Evolutionary conservation across 2,888 invertebrate genomes (phyloP).

Genomic region (Melitaea athalia): DNA sequence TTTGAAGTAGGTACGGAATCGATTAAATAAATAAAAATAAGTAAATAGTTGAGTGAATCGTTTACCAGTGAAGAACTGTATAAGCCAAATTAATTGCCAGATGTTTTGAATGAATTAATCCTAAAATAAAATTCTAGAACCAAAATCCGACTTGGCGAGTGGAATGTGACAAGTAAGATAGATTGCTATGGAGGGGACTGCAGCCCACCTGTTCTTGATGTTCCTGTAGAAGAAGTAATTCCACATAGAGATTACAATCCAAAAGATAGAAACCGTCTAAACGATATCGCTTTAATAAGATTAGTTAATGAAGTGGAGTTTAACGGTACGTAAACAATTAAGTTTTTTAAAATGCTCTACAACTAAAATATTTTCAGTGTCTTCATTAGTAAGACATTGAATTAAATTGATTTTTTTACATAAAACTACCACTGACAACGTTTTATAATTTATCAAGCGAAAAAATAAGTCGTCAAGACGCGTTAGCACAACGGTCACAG

Average conservation of each 20-base stretch:
- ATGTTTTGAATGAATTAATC: neutral
- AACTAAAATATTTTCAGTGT: too few relatives aligned
- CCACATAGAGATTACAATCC: conserved; percentile 85
- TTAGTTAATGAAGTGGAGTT: conserved; percentile 77
- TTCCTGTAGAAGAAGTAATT: conserved; percentile 84
- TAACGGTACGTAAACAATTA: conserved; percentile 64
- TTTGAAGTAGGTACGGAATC: too few relatives aligned
- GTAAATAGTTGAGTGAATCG: too few relatives aligned
- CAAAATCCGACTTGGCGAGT: conserved; percentile 85
- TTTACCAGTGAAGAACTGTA: too few relatives aligned
- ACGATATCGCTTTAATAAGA: conserved; percentile 89
- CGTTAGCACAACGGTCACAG: too few relatives aligned
- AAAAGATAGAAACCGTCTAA: conserved; percentile 79
- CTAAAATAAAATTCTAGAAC: conserved; percentile 55
- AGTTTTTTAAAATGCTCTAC: neutral
- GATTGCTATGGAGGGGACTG: conserved; percentile 86
- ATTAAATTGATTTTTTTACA: too few relatives aligned
- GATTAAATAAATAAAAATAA: too few relatives aligned
- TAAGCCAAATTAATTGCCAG: too few relatives aligned
- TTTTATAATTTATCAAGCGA: too few relatives aligned
- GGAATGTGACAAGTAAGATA: conserved; percentile 78
- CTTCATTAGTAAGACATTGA: too few relatives aligned
- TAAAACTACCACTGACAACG: too few relatives aligned
- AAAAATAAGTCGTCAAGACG: too few relatives aligned
- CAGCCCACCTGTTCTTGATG: conserved; percentile 81